Percentiles rank a stretch among this genome's conserved stretches.
phyloP scores from a whole-genome alignment of 2,888 invertebrate species.

The Polyploca ridens region DNA sequence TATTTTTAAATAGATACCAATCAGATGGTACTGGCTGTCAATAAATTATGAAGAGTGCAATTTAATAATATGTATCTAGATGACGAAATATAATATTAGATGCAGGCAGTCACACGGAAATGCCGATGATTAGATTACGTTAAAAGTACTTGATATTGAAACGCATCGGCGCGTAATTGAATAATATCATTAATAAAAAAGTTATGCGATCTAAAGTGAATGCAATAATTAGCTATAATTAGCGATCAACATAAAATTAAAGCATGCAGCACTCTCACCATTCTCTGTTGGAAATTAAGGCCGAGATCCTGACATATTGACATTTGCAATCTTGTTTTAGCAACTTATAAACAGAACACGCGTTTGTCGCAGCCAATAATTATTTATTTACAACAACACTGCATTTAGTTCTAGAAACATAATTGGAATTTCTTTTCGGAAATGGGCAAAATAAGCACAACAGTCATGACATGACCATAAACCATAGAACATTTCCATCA shows the following conservation, averaged over 20 bases:
- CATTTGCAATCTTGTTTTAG: slow-evolving; percentile 82
- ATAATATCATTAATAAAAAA: slow-evolving; percentile 14
- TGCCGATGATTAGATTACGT: background rate
- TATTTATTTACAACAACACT: slow-evolving; percentile 47
- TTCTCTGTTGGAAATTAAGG: slow-evolving; percentile 85
- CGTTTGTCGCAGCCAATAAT: slow-evolving; percentile 47
- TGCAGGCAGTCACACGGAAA: background rate
- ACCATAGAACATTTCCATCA: too few relatives aligned
- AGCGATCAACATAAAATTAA: slow-evolving; percentile 41
- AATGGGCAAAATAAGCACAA: slow-evolving; percentile 62
- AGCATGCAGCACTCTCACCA: slow-evolving; percentile 69
- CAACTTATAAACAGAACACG: slow-evolving; percentile 62
- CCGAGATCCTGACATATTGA: slow-evolving; percentile 85
- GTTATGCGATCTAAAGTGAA: slow-evolving; percentile 13
- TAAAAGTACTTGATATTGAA: background rate
- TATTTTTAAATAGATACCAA: background rate
- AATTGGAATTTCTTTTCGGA: slow-evolving; percentile 58
- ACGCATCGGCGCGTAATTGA: background rate
- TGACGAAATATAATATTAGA: slow-evolving; percentile 12
- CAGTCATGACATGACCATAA: slow-evolving; percentile 52
- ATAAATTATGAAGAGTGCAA: background rate
- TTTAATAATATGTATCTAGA: background rate
- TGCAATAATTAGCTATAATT: slow-evolving; percentile 27
- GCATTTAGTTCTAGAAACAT: slow-evolving; percentile 61
- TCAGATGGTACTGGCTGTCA: background rate